phyloP scores from a whole-genome alignment of 2,888 invertebrate genomes.

The Eilema depressum region DNA sequence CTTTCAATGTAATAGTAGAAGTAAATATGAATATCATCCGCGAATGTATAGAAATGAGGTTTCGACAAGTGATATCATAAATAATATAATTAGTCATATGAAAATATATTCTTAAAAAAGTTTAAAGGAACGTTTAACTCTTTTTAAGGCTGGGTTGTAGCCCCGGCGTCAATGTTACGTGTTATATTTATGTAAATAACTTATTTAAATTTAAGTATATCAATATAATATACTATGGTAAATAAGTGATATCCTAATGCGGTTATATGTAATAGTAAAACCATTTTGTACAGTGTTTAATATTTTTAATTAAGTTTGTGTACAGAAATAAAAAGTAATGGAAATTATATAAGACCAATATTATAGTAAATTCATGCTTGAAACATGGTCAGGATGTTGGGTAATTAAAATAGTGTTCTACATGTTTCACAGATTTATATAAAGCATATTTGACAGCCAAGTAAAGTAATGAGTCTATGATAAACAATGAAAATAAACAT shows the following conservation, averaged over 20 bases:
- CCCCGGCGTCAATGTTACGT: not conserved
- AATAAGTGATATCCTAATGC: not conserved
- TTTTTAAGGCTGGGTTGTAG: not conserved
- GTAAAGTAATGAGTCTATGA: no score
- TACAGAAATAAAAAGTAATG: not conserved
- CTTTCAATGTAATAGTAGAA: not conserved
- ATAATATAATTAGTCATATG: not conserved
- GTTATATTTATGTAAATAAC: not conserved
- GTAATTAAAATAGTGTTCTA: no score
- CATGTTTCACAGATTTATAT: no score
- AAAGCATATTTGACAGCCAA: no score
- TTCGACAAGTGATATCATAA: not conserved
- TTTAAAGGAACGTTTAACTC: not conserved
- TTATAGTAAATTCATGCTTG: not conserved
- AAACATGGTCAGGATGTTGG: no score
- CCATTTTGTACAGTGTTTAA: constrained; percentile 11
- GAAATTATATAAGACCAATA: not conserved
- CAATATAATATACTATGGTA: not conserved
- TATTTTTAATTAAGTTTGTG: not conserved
- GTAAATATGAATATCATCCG: not conserved
- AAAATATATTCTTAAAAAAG: not conserved
- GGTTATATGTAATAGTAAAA: not conserved
- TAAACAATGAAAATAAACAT: no score
- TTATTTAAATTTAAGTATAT: constrained; percentile 3
- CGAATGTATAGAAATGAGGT: not conserved